A percentile compares a stretch with the other conserved stretches of the same genome.
These are phyloP conservation scores for Copidosoma aretas DNA, from an alignment of 2,888 invertebrate species.

Conservation along the genomic window DNA sequence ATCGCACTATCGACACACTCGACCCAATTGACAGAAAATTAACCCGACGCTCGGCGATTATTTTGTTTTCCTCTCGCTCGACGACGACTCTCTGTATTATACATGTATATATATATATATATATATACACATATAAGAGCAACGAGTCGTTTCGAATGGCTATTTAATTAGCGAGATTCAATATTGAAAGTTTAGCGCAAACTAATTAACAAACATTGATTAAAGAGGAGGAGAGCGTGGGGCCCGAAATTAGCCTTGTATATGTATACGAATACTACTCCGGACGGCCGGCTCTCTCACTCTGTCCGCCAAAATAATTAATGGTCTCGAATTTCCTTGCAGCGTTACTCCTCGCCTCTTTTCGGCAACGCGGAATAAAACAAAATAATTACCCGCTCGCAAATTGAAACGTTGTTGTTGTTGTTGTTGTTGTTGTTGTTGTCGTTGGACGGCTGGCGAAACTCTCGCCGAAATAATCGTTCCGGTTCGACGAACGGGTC, in stretches of 20 bases:
- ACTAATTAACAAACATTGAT: conserved; percentile 6
- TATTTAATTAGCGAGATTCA: background rate
- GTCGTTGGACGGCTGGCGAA: no score
- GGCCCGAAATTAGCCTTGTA: background rate
- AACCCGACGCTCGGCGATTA: no score
- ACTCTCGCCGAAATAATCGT: no score
- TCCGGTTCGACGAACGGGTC: no score
- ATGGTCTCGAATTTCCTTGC: background rate
- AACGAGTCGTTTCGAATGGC: background rate
- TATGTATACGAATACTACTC: no score
- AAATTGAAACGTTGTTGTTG: background rate
- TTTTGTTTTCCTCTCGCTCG: no score
- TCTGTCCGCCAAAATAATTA: background rate
- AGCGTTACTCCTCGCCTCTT: background rate
- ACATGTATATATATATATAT: no score
- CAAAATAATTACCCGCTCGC: background rate
- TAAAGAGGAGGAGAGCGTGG: conserved; percentile 1
- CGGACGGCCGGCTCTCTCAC: background rate
- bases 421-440: conserved; percentile 1
- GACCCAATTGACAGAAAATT: no score
- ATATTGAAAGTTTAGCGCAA: background rate
- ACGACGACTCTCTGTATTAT: no score
- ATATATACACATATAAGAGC: no score
- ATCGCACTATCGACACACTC: no score
- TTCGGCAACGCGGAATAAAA: background rate